Evolutionary conservation across 2,113 vertebrate species (phyloP), one percentile per base, ranked within the genome.

Genomic region (Aix galericulata): DNA sequence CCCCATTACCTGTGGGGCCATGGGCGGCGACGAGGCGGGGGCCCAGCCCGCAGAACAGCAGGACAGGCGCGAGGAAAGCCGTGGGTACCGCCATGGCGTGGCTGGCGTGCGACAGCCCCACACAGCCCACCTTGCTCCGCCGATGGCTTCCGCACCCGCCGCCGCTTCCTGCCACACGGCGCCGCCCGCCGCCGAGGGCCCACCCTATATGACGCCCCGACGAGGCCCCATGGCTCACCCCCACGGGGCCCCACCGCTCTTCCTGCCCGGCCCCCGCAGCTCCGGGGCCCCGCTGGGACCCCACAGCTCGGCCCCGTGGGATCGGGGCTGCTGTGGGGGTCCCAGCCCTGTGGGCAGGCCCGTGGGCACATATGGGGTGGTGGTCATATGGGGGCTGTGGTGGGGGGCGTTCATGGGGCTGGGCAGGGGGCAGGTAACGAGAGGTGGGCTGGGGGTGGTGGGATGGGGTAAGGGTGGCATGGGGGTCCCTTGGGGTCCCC

Each of bases 1-100:
- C 42, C 46, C 21, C n/a, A 72, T 95, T 96, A 97, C 96, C 96
- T 94, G 81, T 1, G 8, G 32, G 22, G 36, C 59, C 62, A 9
- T 0, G 36, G 27, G 63, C 44, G 53, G 78, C 68, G 27, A 77
- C 63, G 25, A 82, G 21, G 67, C 1, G 14, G 42, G 32, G 27
- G 13, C 56, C n/a, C 6, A 12, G 38, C 20, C 31, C 6, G 0
- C 44, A 73, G 40, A 93, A 31, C 20, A 95, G 23, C 8, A 93
- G 23, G 46, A 44, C 0, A 6, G 71, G 17, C 4, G 2, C 0
- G 1, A 91, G n/a, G 59, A 89, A 62, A 60, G 22, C 0, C 4
- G 34, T 1, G 2, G 48, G 59, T 46, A 50, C 40, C 0, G 46
- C 86, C 96, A 95, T 95, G 86, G 80, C 1, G 14, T 27, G 8